Evolutionary conservation across 2,888 invertebrate species (phyloP).

Genomic region (Pseudococcus jackbeardsleyi): DNA sequence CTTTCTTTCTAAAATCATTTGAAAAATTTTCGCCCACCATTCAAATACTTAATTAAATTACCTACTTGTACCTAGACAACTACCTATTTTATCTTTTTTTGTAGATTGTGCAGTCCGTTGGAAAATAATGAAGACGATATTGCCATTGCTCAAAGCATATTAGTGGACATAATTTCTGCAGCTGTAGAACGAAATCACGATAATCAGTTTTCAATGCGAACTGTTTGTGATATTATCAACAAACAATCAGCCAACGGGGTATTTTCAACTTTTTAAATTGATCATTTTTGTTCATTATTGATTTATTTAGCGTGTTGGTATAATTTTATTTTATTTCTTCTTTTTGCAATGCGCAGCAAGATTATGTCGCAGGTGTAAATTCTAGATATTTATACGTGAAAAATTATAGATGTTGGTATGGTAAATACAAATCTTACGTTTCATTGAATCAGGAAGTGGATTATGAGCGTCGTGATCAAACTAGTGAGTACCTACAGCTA

Average conservation of each 20-base stretch:
- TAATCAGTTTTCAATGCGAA: conserved; percentile 82
- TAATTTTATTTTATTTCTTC: too few species aligned
- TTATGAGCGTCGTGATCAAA: too few species aligned
- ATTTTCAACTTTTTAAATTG: background rate
- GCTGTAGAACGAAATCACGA: conserved; percentile 96
- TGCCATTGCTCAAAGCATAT: conserved; percentile 62
- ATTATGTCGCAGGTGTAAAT: too few species aligned
- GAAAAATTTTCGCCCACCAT: too few species aligned
- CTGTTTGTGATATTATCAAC: conserved; percentile 82
- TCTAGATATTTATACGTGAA: too few species aligned
- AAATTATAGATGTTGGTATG: too few species aligned
- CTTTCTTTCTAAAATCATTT: too few species aligned
- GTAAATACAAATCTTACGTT: too few species aligned
- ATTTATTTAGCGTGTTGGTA: background rate
- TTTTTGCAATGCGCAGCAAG: too few species aligned
- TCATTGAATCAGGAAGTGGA: too few species aligned
- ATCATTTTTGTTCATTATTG: background rate
- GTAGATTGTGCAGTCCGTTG: background rate
- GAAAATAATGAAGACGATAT: background rate
- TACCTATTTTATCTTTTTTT: background rate
- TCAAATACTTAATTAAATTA: background rate
- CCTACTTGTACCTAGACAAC: background rate
- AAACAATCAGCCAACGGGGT: background rate
- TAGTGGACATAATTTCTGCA: conserved; percentile 89
- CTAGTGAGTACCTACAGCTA: too few species aligned